Base-by-base conservation (phyloP, 2,888 invertebrate species). In the Teinopalpus imperialis region DNA sequence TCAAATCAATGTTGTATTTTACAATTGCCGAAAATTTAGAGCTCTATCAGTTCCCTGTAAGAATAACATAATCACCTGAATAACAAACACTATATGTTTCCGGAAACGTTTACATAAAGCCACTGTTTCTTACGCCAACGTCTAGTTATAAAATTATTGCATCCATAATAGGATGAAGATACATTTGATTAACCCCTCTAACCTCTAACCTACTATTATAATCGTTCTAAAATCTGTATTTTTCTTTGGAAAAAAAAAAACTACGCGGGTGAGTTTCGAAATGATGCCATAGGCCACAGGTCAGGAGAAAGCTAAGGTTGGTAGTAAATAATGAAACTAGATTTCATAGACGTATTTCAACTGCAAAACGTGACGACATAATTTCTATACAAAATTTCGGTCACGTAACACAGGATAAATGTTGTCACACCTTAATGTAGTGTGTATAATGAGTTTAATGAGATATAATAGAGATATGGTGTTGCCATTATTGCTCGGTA, bases 301-400 rank as follows among this genome's bases (percentile, higher is more conserved):
- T 79, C 87, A 87, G 77, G 83, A 90, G 88, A 89, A 90, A 90
- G 76, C 62, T 55, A 29, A 45, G 52, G 52, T 61, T 49, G 49
- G 47, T 43, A 46, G 52, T 50, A 43, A 53, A 53, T 59, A 52
- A 59, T 54, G 53, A 55, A 53, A 51, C 45, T 48, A 51, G 52
- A 54, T 51, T 46, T 42, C 30, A 46, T 43, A 39, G 42, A 55
- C 42, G 49, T 51, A 49, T 58, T 56, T 51, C 50, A 45, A 21
- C 18, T 23, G 29, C 10, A 52, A 52, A 53, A 56, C 53, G 54
- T 60, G 59, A 53, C 51, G 46, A 44, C 40, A 41, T 29, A 47
- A 47, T 47, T 36, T 35, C 24, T 40, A 43, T 49, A 50, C 44
- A 51, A 37, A 39, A 54, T 49, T 52, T 51, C 45, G 41, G 40